Evolutionary conservation across 2,888 invertebrate genomes (phyloP).

Genomic region (Trissonchulus latispiculum): DNA sequence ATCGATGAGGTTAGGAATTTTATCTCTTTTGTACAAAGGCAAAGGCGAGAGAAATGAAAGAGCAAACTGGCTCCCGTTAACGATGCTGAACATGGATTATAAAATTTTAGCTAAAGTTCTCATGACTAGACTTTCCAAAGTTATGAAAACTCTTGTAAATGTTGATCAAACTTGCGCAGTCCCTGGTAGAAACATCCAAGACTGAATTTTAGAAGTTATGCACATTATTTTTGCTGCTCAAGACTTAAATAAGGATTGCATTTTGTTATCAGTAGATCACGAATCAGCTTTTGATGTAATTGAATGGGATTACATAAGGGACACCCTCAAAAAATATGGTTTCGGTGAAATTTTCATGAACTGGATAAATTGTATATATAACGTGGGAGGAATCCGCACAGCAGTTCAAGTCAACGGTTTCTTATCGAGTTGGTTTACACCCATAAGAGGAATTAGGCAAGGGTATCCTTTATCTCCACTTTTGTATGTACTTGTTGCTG

Average conservation of each 20-base stretch:
- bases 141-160: constrained; percentile 1
- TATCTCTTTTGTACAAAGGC: constrained; percentile 18
- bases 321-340: background rate
- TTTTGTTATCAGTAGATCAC: constrained; percentile 9
- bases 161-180: constrained; percentile 14
- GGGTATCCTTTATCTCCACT: constrained; percentile 15
- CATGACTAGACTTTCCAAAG: background rate
- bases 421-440: background rate
- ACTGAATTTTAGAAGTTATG: background rate
- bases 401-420: constrained; percentile 11
- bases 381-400: background rate
- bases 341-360: constrained; percentile 6
- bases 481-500: constrained; percentile 7
- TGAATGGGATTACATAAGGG: constrained; percentile 5
- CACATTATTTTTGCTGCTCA: background rate
- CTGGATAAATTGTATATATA: constrained; percentile 7
- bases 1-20: too few relatives aligned
- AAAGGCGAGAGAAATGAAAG: background rate
- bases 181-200: constrained; percentile 16
- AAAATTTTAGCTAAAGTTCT: constrained; percentile 19
- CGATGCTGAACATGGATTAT: constrained; percentile 18
- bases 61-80: constrained; percentile 10
- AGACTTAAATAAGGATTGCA: background rate
- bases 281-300: constrained; percentile 12
- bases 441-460: background rate